Evolutionary conservation across 2,888 invertebrate species (phyloP).

Genomic region (Eristalis arbustorum): DNA sequence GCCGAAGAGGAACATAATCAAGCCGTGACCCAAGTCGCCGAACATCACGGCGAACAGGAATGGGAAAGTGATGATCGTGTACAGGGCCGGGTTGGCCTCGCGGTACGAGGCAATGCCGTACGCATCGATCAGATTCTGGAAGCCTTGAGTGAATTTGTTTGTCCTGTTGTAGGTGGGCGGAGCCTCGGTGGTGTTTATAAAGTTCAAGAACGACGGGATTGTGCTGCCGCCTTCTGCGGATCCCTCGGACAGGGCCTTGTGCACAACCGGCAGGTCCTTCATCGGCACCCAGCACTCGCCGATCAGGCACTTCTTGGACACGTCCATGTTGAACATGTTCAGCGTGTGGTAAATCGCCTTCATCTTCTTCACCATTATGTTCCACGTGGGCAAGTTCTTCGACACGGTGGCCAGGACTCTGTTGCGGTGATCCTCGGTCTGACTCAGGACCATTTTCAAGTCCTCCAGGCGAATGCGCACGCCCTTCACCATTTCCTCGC

Average conservation of each 20-base stretch:
- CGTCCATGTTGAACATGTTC: slow-evolving; percentile 95
- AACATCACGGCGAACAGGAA: slow-evolving; percentile 98
- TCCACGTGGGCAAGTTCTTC: slow-evolving; percentile 90
- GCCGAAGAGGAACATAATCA: slow-evolving; percentile 90
- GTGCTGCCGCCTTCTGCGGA: slow-evolving; percentile 92
- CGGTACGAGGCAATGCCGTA: slow-evolving; percentile 96
- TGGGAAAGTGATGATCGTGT: slow-evolving; percentile 95
- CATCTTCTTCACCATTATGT: slow-evolving; percentile 90
- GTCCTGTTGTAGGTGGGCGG: slow-evolving; percentile 96
- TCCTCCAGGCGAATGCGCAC: slow-evolving; percentile 91
- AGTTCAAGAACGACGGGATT: slow-evolving; percentile 95
- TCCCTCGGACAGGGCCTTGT: slow-evolving; percentile 89
- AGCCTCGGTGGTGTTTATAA: slow-evolving; percentile 88
- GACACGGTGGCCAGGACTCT: slow-evolving; percentile 90
- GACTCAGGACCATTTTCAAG: slow-evolving; percentile 87
- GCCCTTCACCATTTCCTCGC: slow-evolving; percentile 90
- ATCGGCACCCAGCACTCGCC: slow-evolving; percentile 94
- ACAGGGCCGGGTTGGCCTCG: slow-evolving; percentile 94
- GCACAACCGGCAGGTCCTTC: slow-evolving; percentile 86
- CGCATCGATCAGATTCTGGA: slow-evolving; percentile 95
- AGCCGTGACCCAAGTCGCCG: slow-evolving; percentile 95
- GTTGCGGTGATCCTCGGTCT: slow-evolving; percentile 91
- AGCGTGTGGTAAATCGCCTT: slow-evolving; percentile 97
- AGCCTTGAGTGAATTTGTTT: slow-evolving; percentile 95
- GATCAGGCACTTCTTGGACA: slow-evolving; percentile 93